Evolutionary conservation across 2,113 vertebrate species (phyloP), one percentile per base, ranked within the genome.

Genomic region (Microtus oregoni): DNA sequence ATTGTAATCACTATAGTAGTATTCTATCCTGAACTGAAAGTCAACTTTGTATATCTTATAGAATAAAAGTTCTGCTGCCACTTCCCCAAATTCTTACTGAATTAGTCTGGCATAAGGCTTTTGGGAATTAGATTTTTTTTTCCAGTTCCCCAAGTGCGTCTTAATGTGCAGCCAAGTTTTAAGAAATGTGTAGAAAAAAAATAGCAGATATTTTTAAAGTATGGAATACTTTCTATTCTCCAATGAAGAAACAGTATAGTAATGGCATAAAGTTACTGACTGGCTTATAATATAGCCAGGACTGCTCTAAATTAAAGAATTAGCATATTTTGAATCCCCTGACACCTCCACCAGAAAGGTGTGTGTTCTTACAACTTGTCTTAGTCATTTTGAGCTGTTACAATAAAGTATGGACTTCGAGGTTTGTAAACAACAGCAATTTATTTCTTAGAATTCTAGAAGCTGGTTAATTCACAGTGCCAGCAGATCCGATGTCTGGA

Each of bases 41-140:
- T 88, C 30, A 86, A 83, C 73, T 83, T 83, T 13, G 3, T 26
- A 26, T n/a, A n/a, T 35, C 75, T 44, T 77, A 0, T 85, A 88
- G 72, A 93, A 90, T 85, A 94, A 92, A 96, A 96, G 78, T 58
- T 3, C 20, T 58, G 20, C 6, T 82, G 30, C 90, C 83, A 86
- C 47, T 38, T 81, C 70, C 61, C 79, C 72, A 94, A 96, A 63
- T 95, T 94, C 86, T 92, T 79, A 52, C 78, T 94, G n/a, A 97
- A 89, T 92, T 91, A 13, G 89, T 96, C 28, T 93, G 11, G 47
- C 70, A 55, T 89, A 88, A 81, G 2, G 47, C 41, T 89, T 22
- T 94, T 47, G 22, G 47, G 32, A 95, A 86, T 78, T 50, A 50
- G 28, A 50, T 87, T 19, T 79, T 94, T 95, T 95, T 92, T 70